Conservation (phyloP, 2,888 invertebrate species). For the Phaonia tiefii region DNA sequence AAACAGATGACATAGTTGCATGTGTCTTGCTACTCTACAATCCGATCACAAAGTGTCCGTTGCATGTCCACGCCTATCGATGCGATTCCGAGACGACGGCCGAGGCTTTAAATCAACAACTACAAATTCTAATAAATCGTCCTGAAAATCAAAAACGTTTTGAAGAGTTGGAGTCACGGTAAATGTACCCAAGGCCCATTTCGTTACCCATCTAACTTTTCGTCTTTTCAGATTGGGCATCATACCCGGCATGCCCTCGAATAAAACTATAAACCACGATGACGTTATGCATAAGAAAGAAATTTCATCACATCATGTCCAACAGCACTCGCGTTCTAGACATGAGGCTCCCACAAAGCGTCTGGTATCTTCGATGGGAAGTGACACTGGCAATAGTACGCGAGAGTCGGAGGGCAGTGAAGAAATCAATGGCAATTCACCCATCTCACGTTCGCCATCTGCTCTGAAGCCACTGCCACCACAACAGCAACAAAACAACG, state of each 20-base stretch:
- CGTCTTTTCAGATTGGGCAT: slow-evolving; percentile 73
- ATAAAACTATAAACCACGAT: slow-evolving; percentile 67
- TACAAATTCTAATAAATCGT: slow-evolving; percentile 90
- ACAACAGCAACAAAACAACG: slow-evolving; percentile 83
- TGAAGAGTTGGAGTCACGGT: slow-evolving; percentile 87
- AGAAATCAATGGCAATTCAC: slow-evolving; percentile 81
- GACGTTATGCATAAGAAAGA: slow-evolving; percentile 66
- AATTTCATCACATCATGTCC: slow-evolving; percentile 82
- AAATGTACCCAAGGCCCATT: slow-evolving; percentile 68
- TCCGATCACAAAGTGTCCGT: slow-evolving; percentile 95
- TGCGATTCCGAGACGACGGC: slow-evolving; percentile 97
- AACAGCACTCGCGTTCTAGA: slow-evolving; percentile 71
- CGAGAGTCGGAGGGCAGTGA: slow-evolving; percentile 87
- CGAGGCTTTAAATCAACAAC: slow-evolving; percentile 90
- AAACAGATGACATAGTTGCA: slow-evolving; percentile 95
- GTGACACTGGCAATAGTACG: slow-evolving; percentile 86
- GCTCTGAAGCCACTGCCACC: slow-evolving; percentile 69
- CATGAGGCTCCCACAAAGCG: slow-evolving; percentile 80
- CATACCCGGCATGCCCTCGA: slow-evolving; percentile 72
- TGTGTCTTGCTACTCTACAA: slow-evolving; percentile 96
- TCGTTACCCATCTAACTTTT: not conserved
- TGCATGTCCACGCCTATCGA: slow-evolving; percentile 97
- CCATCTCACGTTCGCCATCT: slow-evolving; percentile 77
- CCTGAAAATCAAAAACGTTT: slow-evolving; percentile 94
- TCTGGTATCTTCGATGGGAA: slow-evolving; percentile 88